A percentile compares a stretch with the other conserved stretches of the same genome.
Conservation (phyloP, 2,113 vertebrate genomes). For the Dromaius novaehollandiae region DNA sequence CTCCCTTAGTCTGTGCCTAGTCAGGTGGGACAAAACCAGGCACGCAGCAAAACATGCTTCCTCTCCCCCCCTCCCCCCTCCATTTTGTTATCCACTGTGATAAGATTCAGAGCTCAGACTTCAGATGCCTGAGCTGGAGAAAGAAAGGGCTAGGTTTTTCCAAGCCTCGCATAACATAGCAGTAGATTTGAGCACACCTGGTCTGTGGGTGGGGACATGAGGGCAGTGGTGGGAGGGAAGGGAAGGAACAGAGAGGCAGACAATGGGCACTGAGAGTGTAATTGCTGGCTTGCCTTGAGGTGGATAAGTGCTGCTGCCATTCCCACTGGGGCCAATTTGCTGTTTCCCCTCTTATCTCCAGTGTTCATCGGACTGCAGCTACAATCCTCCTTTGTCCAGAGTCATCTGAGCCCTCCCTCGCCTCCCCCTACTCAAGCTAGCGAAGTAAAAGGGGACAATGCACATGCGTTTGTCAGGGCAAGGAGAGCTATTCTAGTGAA, state of each 20-base stretch:
- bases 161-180: not conserved
- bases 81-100: not conserved
- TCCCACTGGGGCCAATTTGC: slow-evolving; percentile 75
- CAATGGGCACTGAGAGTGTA: slow-evolving; percentile 47
- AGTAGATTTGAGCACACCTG: slow-evolving; percentile 28
- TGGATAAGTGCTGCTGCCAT: slow-evolving; percentile 71
- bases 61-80: not conserved
- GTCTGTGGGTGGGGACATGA: not conserved
- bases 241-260: slow-evolving; percentile 46
- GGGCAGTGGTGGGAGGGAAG: slow-evolving; percentile 20
- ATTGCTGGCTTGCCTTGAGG: slow-evolving; percentile 73
- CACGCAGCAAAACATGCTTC: not conserved
- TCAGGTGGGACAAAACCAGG: not conserved
- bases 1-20: not conserved
- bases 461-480: not conserved
- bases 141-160: not conserved
- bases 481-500: slow-evolving; percentile 40
- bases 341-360: slow-evolving; percentile 74
- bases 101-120: not conserved
- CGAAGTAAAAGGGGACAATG: slow-evolving; percentile 51
- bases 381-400: slow-evolving; percentile 71
- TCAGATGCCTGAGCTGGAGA: not conserved
- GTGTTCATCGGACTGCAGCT: slow-evolving; percentile 67
- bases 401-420: not conserved
- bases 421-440: not conserved